Conservation (phyloP, 2,797 vertebrate species). For the Pterois miles region DNA sequence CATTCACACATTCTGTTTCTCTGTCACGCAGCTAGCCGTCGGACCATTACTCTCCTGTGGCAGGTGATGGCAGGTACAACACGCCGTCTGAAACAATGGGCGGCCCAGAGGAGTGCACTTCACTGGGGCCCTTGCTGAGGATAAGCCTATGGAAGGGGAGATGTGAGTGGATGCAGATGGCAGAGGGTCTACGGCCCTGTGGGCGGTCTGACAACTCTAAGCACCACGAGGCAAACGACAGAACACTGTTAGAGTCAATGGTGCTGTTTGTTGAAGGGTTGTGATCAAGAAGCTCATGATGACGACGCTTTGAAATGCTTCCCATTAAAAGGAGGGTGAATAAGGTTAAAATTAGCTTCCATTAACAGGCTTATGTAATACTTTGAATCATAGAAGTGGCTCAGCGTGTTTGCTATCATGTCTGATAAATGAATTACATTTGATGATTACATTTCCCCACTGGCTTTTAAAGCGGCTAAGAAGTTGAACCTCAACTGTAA, state of each 20-base stretch:
- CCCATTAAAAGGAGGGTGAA: not conserved
- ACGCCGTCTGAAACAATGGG: not conserved
- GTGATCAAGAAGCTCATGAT: not conserved
- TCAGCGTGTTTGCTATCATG: not conserved
- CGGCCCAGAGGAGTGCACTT: not conserved
- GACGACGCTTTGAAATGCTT: not conserved
- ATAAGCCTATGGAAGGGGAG: not conserved
- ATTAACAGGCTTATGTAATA: not conserved
- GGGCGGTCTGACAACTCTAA: conserved; percentile 3
- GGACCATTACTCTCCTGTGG: conserved; percentile 5
- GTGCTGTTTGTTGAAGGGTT: not conserved
- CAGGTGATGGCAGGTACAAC: conserved; percentile 21
- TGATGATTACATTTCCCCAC: not conserved
- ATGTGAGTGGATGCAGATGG: conserved; percentile 37
- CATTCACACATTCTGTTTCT: conserved; percentile 56
- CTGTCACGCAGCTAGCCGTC: not conserved
- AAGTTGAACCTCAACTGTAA: conserved; percentile 52
- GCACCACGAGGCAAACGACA: not conserved
- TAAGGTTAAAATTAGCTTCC: not conserved
- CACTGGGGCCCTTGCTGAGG: not conserved
- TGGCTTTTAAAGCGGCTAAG: conserved; percentile 33
- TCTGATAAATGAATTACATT: conserved; percentile 19
- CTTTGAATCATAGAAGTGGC: not conserved
- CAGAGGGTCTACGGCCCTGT: not conserved
- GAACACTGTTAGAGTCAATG: not conserved